phyloP scores from a whole-genome alignment of 2,113 vertebrate genomes.

The Oryzias curvinotus region DNA sequence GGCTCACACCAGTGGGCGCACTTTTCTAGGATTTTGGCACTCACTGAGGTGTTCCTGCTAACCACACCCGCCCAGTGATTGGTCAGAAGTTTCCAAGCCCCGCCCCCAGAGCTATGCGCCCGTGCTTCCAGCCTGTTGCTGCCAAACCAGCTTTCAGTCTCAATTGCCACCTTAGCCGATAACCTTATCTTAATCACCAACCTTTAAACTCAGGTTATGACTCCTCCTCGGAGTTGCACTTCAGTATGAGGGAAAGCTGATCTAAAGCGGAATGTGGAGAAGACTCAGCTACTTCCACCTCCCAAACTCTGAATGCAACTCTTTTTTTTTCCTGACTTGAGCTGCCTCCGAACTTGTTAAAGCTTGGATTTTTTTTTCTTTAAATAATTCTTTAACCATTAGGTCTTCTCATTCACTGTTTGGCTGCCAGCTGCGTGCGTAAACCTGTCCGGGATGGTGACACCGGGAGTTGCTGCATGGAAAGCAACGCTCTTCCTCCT shows the following conservation, averaged over 20 bases:
- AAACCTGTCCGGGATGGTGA: conserved; percentile 63
- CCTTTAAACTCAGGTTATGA: conserved; percentile 22
- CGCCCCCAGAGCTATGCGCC: conserved; percentile 50
- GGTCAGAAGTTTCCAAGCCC: conserved; percentile 70
- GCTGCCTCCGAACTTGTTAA: too few species aligned
- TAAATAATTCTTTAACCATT: neutral
- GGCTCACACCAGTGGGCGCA: conserved; percentile 71
- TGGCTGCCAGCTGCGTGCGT: conserved; percentile 16
- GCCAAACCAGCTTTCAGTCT: conserved; percentile 51
- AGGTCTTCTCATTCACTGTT: conserved; percentile 39
- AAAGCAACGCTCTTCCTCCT: conserved; percentile 64
- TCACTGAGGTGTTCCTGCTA: neutral
- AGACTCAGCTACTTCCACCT: conserved; percentile 11
- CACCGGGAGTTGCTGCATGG: conserved; percentile 51
- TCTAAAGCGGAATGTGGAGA: conserved; percentile 17
- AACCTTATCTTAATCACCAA: neutral
- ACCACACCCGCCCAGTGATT: conserved; percentile 68
- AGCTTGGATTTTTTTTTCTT: neutral
- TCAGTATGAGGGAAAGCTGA: neutral
- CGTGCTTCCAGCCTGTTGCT: conserved; percentile 55
- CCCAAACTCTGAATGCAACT: conserved; percentile 35
- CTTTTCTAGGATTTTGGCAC: conserved; percentile 55
- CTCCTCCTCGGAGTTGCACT: neutral
- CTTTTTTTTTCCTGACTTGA: conserved; percentile 3
- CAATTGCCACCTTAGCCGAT: conserved; percentile 4